Evolutionary conservation across 2,888 invertebrate genomes (phyloP).

Genomic region (Drosophila parthenogenetica): DNA sequence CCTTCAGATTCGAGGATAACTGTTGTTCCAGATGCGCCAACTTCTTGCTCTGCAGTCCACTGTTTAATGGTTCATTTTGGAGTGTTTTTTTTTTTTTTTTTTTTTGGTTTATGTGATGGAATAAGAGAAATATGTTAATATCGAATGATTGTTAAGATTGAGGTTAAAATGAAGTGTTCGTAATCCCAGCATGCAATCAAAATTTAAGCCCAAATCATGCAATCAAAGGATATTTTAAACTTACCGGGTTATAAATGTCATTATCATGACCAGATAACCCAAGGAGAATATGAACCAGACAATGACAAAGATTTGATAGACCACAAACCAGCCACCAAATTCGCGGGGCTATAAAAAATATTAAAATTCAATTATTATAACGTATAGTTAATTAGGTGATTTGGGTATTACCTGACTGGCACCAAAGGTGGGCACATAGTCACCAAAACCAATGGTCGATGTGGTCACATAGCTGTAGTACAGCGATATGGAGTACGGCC

Average conservation of each 20-base stretch:
- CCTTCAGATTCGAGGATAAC: slow-evolving; percentile 90
- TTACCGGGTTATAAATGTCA: slow-evolving; percentile 91
- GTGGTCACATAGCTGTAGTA: slow-evolving; percentile 95
- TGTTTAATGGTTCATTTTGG: slow-evolving; percentile 40
- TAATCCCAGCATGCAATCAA: slow-evolving; percentile 43
- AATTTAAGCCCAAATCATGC: slow-evolving; percentile 40
- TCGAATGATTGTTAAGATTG: slow-evolving; percentile 15
- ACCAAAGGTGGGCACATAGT: slow-evolving; percentile 90
- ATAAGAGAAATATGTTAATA: slow-evolving; percentile 19
- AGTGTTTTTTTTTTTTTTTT: neutral
- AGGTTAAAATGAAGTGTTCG: slow-evolving; percentile 18
- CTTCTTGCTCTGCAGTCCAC: slow-evolving; percentile 88
- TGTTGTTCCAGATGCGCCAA: slow-evolving; percentile 91
- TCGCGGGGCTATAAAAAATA: slow-evolving; percentile 72
- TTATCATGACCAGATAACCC: slow-evolving; percentile 95
- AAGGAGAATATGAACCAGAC: slow-evolving; percentile 96
- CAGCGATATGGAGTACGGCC: slow-evolving; percentile 93
- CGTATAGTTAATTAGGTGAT: neutral
- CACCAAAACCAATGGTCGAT: slow-evolving; percentile 97
- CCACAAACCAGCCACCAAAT: slow-evolving; percentile 87
- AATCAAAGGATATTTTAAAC: slow-evolving; percentile 28
- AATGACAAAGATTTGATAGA: slow-evolving; percentile 93
- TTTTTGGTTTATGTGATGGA: slow-evolving; percentile 12
- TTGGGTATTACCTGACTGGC: slow-evolving; percentile 78
- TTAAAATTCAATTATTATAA: slow-evolving; percentile 1